phyloP scores from a whole-genome alignment of 2,113 vertebrate species.

The Alexandromys fortis region DNA sequence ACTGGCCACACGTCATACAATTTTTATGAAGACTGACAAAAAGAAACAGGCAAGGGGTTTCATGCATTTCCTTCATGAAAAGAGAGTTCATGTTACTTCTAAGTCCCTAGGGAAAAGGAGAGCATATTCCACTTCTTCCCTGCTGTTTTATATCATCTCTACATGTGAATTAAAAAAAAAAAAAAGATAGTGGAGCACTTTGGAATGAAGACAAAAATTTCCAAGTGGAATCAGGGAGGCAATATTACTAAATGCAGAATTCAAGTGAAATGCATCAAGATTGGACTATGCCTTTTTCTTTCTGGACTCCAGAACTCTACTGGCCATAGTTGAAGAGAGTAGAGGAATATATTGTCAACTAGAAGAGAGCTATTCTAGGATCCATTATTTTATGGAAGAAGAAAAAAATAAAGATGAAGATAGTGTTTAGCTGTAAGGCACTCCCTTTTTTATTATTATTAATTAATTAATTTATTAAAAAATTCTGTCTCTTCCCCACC shows the following conservation, averaged over 20 bases:
- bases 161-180: neutral
- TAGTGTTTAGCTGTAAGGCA: neutral
- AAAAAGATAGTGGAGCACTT: neutral
- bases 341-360: neutral
- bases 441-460: too few relatives aligned
- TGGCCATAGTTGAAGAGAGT: neutral
- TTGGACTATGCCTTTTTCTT: neutral
- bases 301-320: neutral
- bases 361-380: neutral
- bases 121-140: neutral
- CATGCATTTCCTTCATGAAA: conserved; percentile 34
- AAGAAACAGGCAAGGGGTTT: conserved; percentile 3
- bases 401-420: neutral
- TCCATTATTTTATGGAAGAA: neutral
- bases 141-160: neutral
- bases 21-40: conserved; percentile 65
- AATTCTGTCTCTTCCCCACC: too few relatives aligned
- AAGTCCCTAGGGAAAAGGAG: neutral
- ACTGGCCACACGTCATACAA: conserved; percentile 18
- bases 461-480: too few relatives aligned
- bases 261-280: neutral
- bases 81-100: neutral
- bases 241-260: neutral
- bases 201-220: neutral
- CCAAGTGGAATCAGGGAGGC: neutral